Conservation (phyloP, 2,888 invertebrate genomes). For the Agonopterix subpropinquella region DNA sequence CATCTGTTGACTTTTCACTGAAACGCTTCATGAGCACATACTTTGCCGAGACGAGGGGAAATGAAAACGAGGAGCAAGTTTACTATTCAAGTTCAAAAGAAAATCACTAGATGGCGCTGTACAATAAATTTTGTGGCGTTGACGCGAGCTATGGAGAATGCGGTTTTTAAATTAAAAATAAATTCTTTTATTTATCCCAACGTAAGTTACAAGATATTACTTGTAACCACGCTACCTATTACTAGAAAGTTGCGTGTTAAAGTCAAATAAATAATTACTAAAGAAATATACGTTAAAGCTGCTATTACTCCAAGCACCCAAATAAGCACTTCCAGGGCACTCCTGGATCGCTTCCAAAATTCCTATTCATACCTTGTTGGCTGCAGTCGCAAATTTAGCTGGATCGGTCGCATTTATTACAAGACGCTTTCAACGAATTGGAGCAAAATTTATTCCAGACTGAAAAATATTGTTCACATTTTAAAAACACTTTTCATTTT, state of each 20-base stretch:
- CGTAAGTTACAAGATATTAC: too few species aligned
- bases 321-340: slow-evolving; percentile 31
- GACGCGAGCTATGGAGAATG: too few species aligned
- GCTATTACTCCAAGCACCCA: slow-evolving; percentile 12
- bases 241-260: too few species aligned
- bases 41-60: too few species aligned
- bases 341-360: slow-evolving; percentile 47
- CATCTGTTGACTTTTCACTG: slow-evolving; percentile 24
- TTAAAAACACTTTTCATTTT: not conserved
- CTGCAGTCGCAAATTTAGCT: slow-evolving; percentile 40
- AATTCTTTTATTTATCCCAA: too few species aligned
- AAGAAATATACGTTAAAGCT: too few species aligned
- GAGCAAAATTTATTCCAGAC: slow-evolving; percentile 1
- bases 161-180: too few species aligned
- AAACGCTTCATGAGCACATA: not conserved
- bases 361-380: slow-evolving; percentile 51
- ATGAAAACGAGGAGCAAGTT: not conserved
- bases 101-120: slow-evolving; percentile 22
- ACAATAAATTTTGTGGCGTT: not conserved
- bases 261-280: too few species aligned
- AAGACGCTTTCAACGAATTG: slow-evolving; percentile 22
- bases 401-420: slow-evolving; percentile 30
- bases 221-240: too few species aligned
- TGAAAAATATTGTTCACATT: not conserved
- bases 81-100: not conserved